Evolutionary conservation across 2,113 vertebrate species (phyloP).

Genomic region (Dicerorhinus sumatrensis): DNA sequence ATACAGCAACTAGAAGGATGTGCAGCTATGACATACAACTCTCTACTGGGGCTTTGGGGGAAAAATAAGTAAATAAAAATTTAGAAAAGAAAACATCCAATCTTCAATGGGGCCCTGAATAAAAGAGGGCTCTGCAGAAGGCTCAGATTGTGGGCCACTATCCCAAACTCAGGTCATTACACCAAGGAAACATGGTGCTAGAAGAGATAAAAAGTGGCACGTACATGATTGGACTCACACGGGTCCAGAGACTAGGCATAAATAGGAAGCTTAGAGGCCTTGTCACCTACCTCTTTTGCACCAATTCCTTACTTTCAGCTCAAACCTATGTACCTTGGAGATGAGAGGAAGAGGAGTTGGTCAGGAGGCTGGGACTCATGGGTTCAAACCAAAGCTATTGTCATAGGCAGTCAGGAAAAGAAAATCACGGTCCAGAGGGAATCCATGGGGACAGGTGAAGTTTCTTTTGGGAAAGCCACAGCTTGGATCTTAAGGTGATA

Average conservation of each 20-base stretch:
- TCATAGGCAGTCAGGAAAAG: not conserved
- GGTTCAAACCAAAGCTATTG: not conserved
- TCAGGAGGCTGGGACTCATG: not conserved
- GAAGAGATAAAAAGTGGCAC: not conserved
- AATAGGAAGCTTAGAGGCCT: not conserved
- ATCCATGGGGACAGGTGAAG: not conserved
- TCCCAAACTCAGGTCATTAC: not conserved
- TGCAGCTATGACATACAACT: no score
- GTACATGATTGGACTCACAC: not conserved
- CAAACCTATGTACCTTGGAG: not conserved
- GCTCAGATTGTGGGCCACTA: not conserved
- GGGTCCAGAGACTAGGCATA: not conserved
- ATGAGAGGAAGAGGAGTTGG: not conserved
- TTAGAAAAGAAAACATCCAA: not conserved
- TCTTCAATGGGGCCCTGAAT: not conserved
- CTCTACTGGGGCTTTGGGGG: no score
- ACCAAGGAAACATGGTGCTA: not conserved
- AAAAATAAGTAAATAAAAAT: no score
- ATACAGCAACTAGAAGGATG: no score
- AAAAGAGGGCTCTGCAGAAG: not conserved
- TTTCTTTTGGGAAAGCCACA: not conserved
- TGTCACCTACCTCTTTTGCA: not conserved
- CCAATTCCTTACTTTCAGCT: not conserved
- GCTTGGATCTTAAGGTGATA: not conserved
- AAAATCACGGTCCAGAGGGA: not conserved